A percentile compares a stretch with the other conserved stretches of the same genome.
These are phyloP conservation scores for Liolophura sinensis DNA, from an alignment of 1,140 invertebrate species.

Conservation along the genomic window DNA sequence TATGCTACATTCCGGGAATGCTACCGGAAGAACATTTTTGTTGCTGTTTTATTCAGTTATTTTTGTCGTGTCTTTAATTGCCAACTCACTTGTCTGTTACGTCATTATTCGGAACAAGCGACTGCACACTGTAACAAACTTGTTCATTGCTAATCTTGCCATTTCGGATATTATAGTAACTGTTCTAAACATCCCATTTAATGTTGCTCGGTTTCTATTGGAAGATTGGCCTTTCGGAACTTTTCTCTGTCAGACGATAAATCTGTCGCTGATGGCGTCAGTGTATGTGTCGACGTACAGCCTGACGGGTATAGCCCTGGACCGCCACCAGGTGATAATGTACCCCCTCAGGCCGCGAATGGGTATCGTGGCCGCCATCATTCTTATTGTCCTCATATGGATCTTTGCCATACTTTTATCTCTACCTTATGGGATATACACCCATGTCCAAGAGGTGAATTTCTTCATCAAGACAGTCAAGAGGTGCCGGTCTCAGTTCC, in stretches of 20 bases:
- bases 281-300: slow-evolving; percentile 65
- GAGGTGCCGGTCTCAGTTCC: slow-evolving; percentile 53
- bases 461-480: slow-evolving; percentile 18
- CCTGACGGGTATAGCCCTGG: slow-evolving; percentile 63
- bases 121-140: slow-evolving; percentile 97
- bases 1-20: no score
- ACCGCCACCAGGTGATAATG: slow-evolving; percentile 62
- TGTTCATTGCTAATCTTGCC: slow-evolving; percentile 95
- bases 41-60: slow-evolving; percentile 53
- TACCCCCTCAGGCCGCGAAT: slow-evolving; percentile 60
- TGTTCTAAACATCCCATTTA: slow-evolving; percentile 80
- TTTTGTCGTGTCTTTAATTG: slow-evolving; percentile 61
- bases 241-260: slow-evolving; percentile 61
- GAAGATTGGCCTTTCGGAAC: slow-evolving; percentile 61
- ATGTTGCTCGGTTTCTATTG: slow-evolving; percentile 49
- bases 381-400: slow-evolving; percentile 61
- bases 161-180: slow-evolving; percentile 93
- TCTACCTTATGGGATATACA: slow-evolving; percentile 62
- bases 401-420: slow-evolving; percentile 57
- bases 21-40: slow-evolving; percentile 15
- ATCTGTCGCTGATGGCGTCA: slow-evolving; percentile 61
- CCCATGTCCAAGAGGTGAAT: slow-evolving; percentile 25
- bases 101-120: slow-evolving; percentile 86
- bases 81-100: slow-evolving; percentile 84
- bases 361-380: slow-evolving; percentile 45